Evolutionary conservation across 1,140 invertebrate species (phyloP).

Genomic region (Lineus longissimus): DNA sequence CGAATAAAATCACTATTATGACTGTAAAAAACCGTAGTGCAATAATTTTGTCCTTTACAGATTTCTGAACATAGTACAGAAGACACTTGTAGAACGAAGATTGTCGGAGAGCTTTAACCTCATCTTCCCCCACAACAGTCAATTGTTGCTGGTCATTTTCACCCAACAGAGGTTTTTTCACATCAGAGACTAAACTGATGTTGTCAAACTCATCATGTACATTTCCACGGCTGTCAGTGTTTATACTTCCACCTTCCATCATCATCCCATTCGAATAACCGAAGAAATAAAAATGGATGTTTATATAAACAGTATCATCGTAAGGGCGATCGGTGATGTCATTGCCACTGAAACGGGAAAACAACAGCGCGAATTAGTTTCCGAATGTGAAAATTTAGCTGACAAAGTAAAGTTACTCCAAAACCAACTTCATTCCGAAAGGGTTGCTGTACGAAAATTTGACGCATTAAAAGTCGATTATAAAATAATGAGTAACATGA

Average conservation of each 20-base stretch:
- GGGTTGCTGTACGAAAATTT: neutral
- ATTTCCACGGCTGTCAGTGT: too few relatives aligned
- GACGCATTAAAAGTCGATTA: conserved; percentile 6
- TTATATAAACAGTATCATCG: conserved; percentile 8
- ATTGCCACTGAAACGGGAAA: conserved; percentile 3
- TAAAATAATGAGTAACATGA: conserved; percentile 5
- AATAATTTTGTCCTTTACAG: conserved; percentile 7
- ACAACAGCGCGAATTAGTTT: conserved; percentile 8
- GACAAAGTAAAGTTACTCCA: conserved; percentile 1
- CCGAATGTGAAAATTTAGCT: conserved; percentile 8
- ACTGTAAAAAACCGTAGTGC: neutral
- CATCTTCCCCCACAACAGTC: neutral
- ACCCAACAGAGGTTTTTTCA: conserved; percentile 1
- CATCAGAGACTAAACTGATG: conserved; percentile 4
- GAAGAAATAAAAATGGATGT: conserved; percentile 1
- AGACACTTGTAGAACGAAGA: conserved; percentile 5
- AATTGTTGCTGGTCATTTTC: neutral
- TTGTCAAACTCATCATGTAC: neutral
- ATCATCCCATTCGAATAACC: neutral
- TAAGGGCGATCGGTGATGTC: conserved; percentile 7
- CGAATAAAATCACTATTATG: neutral
- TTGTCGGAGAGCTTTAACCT: neutral
- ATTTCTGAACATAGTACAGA: conserved; percentile 8
- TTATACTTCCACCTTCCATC: too few relatives aligned
- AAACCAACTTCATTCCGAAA: neutral